Percentiles rank a stretch among this genome's conserved stretches.
Evolutionary conservation across 2,113 vertebrate genomes (phyloP).

Genomic region (Grammomys dolichurus): DNA sequence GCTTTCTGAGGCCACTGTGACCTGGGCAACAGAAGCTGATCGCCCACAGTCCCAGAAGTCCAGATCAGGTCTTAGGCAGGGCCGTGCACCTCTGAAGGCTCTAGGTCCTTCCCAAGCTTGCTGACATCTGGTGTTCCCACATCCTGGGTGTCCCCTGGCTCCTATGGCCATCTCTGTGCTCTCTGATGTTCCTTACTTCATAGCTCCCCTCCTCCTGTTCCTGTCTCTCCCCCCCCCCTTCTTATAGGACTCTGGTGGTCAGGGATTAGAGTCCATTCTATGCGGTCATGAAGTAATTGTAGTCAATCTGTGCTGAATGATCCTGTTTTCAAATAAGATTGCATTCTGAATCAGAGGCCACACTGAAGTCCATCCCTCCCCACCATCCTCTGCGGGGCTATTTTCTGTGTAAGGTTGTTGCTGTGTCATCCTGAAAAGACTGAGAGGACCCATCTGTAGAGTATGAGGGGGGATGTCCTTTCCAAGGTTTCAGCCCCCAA

Average conservation of each 20-base stretch:
- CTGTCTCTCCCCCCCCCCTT: background rate
- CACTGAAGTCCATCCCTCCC: background rate
- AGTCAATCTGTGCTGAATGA: background rate
- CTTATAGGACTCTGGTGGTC: background rate
- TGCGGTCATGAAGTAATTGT: no score
- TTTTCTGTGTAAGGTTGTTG: no score
- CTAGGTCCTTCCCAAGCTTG: background rate
- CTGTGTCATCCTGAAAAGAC: no score
- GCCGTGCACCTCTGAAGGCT: background rate
- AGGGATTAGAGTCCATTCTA: background rate
- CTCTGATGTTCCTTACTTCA: background rate
- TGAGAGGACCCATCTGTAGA: no score
- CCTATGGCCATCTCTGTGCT: fast-evolving
- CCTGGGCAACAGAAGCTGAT: background rate
- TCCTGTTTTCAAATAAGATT: background rate
- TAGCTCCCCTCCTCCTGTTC: background rate
- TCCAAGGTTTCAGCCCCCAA: background rate
- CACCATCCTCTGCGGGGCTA: background rate
- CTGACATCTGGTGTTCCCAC: no score
- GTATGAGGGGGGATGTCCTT: no score
- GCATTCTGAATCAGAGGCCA: background rate
- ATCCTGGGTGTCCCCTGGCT: background rate
- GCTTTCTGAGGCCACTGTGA: background rate
- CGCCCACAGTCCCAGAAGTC: background rate
- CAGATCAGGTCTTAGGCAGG: no score